phyloP scores from a whole-genome alignment of 1,140 invertebrate species.

The Lordiphosa mommai region DNA sequence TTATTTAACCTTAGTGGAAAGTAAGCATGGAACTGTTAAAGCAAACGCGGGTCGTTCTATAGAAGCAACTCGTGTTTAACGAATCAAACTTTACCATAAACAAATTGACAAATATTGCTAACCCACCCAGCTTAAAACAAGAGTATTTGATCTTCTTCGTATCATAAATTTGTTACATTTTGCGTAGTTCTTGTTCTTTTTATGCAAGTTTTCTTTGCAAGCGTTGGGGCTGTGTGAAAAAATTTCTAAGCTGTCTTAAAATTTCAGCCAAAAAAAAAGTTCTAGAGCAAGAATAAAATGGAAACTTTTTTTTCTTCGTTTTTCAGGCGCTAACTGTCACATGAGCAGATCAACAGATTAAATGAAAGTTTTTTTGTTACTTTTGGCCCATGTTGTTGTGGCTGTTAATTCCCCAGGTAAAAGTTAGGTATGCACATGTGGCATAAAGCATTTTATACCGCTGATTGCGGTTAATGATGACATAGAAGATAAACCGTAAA shows the following conservation, averaged over 20 bases:
- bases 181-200: slow-evolving; percentile 20
- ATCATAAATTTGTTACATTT: slow-evolving; percentile 3
- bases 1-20: too few relatives aligned
- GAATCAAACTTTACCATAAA: too few relatives aligned
- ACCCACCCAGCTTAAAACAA: too few relatives aligned
- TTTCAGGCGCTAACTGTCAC: slow-evolving; percentile 25
- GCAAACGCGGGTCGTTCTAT: too few relatives aligned
- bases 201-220: slow-evolving; percentile 17
- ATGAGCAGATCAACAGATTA: slow-evolving; percentile 73
- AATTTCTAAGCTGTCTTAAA: slow-evolving; percentile 68
- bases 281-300: slow-evolving; percentile 37
- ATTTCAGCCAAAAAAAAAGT: slow-evolving; percentile 48
- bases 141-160: too few relatives aligned
- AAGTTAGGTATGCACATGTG: slow-evolving; percentile 39
- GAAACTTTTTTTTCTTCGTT: slow-evolving; percentile 8
- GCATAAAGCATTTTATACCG: slow-evolving; percentile 58
- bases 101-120: too few relatives aligned
- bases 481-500: slow-evolving; percentile 48
- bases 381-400: slow-evolving; percentile 13
- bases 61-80: too few relatives aligned
- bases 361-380: slow-evolving; percentile 47
- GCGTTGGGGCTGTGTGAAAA: slow-evolving; percentile 46
- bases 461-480: slow-evolving; percentile 74
- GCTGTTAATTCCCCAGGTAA: slow-evolving; percentile 44
- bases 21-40: too few relatives aligned